Base-by-base conservation (phyloP, 2,113 vertebrate genomes). In the Tylochromis polylepis region DNA sequence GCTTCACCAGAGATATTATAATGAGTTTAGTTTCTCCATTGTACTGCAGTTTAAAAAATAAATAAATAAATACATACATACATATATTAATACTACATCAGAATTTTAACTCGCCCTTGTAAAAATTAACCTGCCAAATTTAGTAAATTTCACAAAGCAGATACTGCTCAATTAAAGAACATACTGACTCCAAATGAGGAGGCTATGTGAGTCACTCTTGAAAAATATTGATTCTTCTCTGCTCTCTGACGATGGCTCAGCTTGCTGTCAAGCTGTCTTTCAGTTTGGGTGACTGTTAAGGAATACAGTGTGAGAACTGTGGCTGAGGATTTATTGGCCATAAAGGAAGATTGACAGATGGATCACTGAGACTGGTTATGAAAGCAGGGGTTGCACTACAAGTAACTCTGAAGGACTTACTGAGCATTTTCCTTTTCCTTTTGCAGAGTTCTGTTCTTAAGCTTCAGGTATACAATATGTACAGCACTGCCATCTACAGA, bases 261-360 rank as follows among this genome's bases (percentile, higher is more conserved):
- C 57, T 85, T 62, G 82, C 67, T 81, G 88, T 85, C 83, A 85
- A 87, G 67, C 81, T 92, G 85, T 83, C 83, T 85, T 65, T 90
- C 72, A 83, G 34, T 82, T 83, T 36, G 58, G 49, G 60, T 83
- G 87, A 85, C 77, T 82, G 83, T 36, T 87, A 29, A 60, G 60
- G 79, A 83, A 85, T 67, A 43, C 46, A 24, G 41, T 1, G 8
- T 58, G 56, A 87, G 58, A 85, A 41, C 62, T 81, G 59, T 31
- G 43, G 53, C 70, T 27, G 41, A 8, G 46, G 56, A 49, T 72
- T 79, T 90, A 89, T 77, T 79, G 65, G 53, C 18, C 77, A 55
- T 53, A 75, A 70, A 81, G 60, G 58, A 77, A 82, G 67, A 87
- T 6, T 85, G 87, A 38, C 85, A 90, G 82, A 85, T 86, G 57